Base-by-base conservation (phyloP, 1,140 invertebrate genomes). In the Habropoda laboriosa region DNA sequence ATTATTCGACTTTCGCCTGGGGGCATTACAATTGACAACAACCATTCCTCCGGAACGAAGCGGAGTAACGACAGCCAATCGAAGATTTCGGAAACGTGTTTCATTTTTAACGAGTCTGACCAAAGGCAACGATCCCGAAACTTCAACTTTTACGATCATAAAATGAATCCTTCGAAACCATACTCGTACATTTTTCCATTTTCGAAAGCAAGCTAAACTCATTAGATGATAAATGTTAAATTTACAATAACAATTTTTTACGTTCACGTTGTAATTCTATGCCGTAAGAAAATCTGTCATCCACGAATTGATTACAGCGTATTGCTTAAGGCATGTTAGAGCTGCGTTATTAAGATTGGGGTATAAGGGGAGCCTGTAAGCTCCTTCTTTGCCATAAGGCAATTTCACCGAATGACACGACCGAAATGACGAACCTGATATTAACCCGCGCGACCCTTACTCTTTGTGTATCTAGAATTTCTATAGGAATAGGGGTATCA, bases 361-460 rank as follows among this genome's bases (percentile, higher is more conserved):
- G 42, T 51, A 58, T 71, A 73, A 73, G 40, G 27, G 27, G 16
- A 24, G 57, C 27, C 45, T 16, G 27, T 42, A 16, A 38, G 18
- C 16, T 58, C 47, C 42, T 73, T 79, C 77, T 79, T 79, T 16
- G 47, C 47, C 70, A n/a, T n/a, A 21, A 42, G 35, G 58, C 77
- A 57, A 64, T 73, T 71, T 53, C 58, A 47, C 64, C 47, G 64
- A 53, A 80, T 51, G 71, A 80, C 60, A 58, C 40, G 38, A 51
- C 57, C 47, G 42, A 42, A 35, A 49, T 72, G 53, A 61, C 55
- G 61, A 60, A 75, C 66, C 6, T 21, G 24, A 70, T 42, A 85
- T 80, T 84, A 85, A 61, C 30, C 60, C 61, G 40, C 76, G 82
- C 64, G 45, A 35, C 67, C 32, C n/a, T n/a, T 51, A 27, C 67